Evolutionary conservation across 2,113 vertebrate genomes (phyloP).

Genomic region (Pycnonotus jocosus): DNA sequence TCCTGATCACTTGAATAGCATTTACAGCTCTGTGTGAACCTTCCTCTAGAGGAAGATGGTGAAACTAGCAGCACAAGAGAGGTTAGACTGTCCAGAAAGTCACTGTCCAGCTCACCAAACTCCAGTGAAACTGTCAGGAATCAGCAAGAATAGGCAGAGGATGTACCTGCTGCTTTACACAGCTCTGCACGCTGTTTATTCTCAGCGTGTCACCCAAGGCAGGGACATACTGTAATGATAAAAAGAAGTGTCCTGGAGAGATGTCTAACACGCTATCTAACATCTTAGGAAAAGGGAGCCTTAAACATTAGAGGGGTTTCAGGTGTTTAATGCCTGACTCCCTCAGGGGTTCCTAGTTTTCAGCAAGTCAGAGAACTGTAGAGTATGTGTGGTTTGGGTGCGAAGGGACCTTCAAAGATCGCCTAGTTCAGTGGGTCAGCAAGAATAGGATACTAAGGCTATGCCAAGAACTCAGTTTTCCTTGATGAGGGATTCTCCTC

Average conservation of each 20-base stretch:
- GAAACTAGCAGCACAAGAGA: background rate
- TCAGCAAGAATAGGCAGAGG: background rate
- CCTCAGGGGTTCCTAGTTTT: background rate
- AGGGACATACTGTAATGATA: background rate
- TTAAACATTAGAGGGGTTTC: background rate
- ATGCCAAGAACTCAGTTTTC: background rate
- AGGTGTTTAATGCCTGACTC: too few species aligned
- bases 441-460: background rate
- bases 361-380: background rate
- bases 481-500: background rate
- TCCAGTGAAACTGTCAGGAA: background rate
- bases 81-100: background rate
- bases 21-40: background rate
- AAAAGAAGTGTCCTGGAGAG: background rate
- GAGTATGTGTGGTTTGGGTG: background rate
- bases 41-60: background rate
- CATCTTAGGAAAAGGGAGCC: background rate
- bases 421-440: background rate
- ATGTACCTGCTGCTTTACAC: background rate
- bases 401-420: background rate
- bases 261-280: fast-evolving
- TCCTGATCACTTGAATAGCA: fast-evolving
- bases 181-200: background rate
- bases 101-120: background rate
- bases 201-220: fast-evolving